A percentile compares a stretch with the other conserved stretches of the same genome.
These are phyloP conservation scores for Calyptommatus sinebrachiatus DNA, from an alignment of 2,113 vertebrate genomes.

Conservation along the genomic window DNA sequence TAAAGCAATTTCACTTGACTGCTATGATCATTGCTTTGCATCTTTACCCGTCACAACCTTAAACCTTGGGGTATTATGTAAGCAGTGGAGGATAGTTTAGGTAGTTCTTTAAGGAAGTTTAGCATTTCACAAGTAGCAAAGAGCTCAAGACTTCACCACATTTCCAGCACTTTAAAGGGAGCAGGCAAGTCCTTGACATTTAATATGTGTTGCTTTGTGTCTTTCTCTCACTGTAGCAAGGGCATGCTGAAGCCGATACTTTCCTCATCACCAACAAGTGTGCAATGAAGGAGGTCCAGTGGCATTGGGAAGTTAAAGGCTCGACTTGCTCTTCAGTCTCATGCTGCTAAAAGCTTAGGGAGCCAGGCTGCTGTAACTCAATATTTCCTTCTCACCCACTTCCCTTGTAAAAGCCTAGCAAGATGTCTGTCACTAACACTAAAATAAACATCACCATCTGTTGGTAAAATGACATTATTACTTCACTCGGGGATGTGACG, in stretches of 20 bases:
- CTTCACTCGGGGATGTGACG: neutral
- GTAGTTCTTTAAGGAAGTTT: neutral
- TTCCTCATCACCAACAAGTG: neutral
- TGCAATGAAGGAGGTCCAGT: constrained; percentile 1
- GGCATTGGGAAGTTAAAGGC: neutral
- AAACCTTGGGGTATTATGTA: no score
- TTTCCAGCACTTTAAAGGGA: neutral
- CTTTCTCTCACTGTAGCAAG: neutral
- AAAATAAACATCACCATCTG: constrained; percentile 38
- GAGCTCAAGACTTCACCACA: neutral
- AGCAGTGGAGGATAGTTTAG: neutral
- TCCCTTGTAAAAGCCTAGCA: constrained; percentile 15
- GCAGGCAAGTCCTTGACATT: neutral
- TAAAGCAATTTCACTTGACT: no score
- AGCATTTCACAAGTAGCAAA: neutral
- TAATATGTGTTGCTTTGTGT: neutral
- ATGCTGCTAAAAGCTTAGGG: constrained; percentile 5
- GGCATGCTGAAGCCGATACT: neutral
- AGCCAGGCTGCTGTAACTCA: constrained; percentile 5
- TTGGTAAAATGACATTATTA: constrained; percentile 32
- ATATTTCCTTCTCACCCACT: constrained; percentile 26
- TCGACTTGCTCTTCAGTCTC: neutral
- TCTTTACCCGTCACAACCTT: no score
- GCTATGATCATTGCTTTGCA: no score
- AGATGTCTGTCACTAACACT: constrained; percentile 38